Conservation (phyloP, 2,797 vertebrate genomes). For the Adelosebastes latens region DNA sequence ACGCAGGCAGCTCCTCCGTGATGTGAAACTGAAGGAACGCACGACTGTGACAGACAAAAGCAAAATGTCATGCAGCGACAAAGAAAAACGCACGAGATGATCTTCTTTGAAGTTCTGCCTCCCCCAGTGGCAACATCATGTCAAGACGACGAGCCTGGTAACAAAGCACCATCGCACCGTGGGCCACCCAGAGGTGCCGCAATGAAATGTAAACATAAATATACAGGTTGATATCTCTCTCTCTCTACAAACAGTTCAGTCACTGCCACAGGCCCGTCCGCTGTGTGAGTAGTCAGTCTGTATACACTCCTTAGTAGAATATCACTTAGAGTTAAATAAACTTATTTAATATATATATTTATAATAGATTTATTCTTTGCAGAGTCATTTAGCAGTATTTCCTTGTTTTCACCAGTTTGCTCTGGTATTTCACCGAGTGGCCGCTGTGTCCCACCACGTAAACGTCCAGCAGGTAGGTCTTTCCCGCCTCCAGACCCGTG, state of each 20-base stretch:
- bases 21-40: constrained; percentile 50
- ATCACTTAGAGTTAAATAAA: constrained; percentile 87
- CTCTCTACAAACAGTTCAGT: constrained; percentile 84
- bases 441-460: constrained; percentile 95
- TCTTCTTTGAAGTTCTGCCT: constrained; percentile 78
- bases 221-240: constrained; percentile 89
- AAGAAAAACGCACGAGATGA: constrained; percentile 60
- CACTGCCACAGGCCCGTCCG: constrained; percentile 85
- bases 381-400: constrained; percentile 94
- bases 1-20: constrained; percentile 65
- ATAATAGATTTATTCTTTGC: constrained; percentile 87
- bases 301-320: constrained; percentile 87
- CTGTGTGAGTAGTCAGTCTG: constrained; percentile 90
- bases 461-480: constrained; percentile 96
- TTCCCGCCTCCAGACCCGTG: constrained; percentile 91
- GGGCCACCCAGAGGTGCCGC: constrained; percentile 63
- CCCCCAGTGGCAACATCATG: constrained; percentile 60
- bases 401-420: constrained; percentile 98
- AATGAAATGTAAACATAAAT: constrained; percentile 89
- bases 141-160: constrained; percentile 54
- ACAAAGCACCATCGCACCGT: constrained; percentile 50
- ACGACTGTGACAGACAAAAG: constrained; percentile 59
- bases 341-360: constrained; percentile 87
- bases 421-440: constrained; percentile 97
- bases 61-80: constrained; percentile 75